Base-by-base conservation (phyloP, 2,113 vertebrate species). In the Dicrurus megarhynchus region DNA sequence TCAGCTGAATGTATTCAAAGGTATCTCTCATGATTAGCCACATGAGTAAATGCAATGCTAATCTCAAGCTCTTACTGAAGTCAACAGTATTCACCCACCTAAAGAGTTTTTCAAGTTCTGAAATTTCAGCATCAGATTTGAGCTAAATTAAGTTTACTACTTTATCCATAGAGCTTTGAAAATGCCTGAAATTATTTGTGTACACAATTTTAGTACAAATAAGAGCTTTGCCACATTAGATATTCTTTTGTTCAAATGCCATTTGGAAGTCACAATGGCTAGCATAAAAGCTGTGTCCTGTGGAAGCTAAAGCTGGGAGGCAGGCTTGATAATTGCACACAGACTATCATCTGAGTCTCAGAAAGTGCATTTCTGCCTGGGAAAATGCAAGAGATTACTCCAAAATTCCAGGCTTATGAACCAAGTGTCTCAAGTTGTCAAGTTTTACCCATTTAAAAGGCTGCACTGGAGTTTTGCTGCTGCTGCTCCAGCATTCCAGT, bases 181-280 rank as follows among this genome's bases (percentile, higher is more conserved):
- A 84, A 79, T 10, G 17, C 69, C 65, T 22, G 9, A 65, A 81
- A 15, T 69, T 7, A 92, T 90, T 70, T 86, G n/a, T 86, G 69
- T 78, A 92, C 82, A 83, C 60, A 73, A 68, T 86, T 94, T 96
- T 61, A 78, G 65, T 63, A 68, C 80, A 93, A 92, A 81, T 70
- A 84, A 92, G 68, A 84, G 92, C 86, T 94, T 95, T 93, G 90
- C 80, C 89, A 94, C 94, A 94, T 96, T 95, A 96, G 84, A 89
- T 87, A 97, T 94, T 96, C 96, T 93, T 97, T 95, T 97, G 96
- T 97, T 93, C 86, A 56, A 93, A 75, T 84, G 53, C 92, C 87
- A 84, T 95, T 93, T 81, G 83, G 78, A 90, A 96, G 90, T 94
- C 89, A 94, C 90, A 96, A 92, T 92, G 64, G 83, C 83, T 49